phyloP scores from a whole-genome alignment of 2,797 vertebrate genomes.

The Lepilemur septentrionalis region DNA sequence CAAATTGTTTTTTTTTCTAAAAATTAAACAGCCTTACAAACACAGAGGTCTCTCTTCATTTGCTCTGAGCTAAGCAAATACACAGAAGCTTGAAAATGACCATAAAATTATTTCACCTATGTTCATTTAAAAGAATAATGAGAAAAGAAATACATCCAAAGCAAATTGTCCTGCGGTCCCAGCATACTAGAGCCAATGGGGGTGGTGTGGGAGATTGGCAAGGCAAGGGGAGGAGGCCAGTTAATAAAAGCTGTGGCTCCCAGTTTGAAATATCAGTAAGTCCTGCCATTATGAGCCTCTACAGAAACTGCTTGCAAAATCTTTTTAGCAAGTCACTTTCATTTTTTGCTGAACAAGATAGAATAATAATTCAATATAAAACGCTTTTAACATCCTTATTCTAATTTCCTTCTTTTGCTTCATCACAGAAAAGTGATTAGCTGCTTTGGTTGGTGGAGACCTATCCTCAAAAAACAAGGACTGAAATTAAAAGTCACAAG shows the following conservation, averaged over 20 bases:
- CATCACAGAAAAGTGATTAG: constrained; percentile 82
- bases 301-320: constrained; percentile 80
- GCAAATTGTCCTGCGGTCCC: constrained; percentile 52
- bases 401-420: constrained; percentile 81
- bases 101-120: background rate
- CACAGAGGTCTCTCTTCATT: constrained; percentile 63
- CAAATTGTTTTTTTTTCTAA: constrained; percentile 56
- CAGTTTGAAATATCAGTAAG: constrained; percentile 75
- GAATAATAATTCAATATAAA: constrained; percentile 83
- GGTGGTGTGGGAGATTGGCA: background rate
- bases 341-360: constrained; percentile 83
- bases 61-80: constrained; percentile 60
- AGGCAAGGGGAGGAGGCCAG: background rate
- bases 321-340: constrained; percentile 79
- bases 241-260: constrained; percentile 76
- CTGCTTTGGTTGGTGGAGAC: constrained; percentile 74
- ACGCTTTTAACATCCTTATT: constrained; percentile 74
- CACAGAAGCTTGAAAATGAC: constrained; percentile 32
- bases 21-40: constrained; percentile 44
- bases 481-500: constrained; percentile 84
- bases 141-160: constrained; percentile 65
- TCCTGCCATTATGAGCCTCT: constrained; percentile 76
- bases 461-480: constrained; percentile 69
- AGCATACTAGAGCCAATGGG: constrained; percentile 3
- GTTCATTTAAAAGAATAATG: constrained; percentile 47